phyloP scores from a whole-genome alignment of 2,797 vertebrate genomes.

The Strix occidentalis region DNA sequence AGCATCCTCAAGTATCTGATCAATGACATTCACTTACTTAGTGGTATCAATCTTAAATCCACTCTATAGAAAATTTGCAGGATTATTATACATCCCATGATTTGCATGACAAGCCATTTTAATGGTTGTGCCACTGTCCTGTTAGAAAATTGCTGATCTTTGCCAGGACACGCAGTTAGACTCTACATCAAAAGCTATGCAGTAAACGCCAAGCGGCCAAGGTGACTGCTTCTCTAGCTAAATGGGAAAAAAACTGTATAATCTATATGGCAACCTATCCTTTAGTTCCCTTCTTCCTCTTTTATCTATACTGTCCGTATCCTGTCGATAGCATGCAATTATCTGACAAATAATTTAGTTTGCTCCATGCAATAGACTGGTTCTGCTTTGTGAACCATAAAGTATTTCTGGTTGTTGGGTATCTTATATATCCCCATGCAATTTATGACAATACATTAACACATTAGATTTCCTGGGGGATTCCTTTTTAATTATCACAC shows the following conservation, averaged over 20 bases:
- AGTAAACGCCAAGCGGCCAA: not conserved
- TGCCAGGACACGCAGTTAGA: not conserved
- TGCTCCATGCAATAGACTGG: not conserved
- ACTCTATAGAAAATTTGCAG: not conserved
- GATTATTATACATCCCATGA: not conserved
- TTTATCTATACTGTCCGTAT: not conserved
- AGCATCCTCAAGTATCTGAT: not conserved
- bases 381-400: not conserved
- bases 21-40: not conserved
- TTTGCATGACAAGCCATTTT: not conserved
- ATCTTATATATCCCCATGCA: not conserved
- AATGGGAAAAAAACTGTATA: not conserved
- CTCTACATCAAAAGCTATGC: not conserved
- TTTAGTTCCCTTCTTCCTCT: not conserved
- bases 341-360: not conserved
- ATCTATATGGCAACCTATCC: not conserved
- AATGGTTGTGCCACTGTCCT: not conserved
- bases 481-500: constrained; percentile 33
- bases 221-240: not conserved
- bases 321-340: not conserved
- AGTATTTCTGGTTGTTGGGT: not conserved
- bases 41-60: not conserved
- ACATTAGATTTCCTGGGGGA: not conserved
- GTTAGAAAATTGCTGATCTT: not conserved
- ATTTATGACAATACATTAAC: not conserved